Conservation (phyloP, 2,888 invertebrate genomes). For the Tineola bisselliella region DNA sequence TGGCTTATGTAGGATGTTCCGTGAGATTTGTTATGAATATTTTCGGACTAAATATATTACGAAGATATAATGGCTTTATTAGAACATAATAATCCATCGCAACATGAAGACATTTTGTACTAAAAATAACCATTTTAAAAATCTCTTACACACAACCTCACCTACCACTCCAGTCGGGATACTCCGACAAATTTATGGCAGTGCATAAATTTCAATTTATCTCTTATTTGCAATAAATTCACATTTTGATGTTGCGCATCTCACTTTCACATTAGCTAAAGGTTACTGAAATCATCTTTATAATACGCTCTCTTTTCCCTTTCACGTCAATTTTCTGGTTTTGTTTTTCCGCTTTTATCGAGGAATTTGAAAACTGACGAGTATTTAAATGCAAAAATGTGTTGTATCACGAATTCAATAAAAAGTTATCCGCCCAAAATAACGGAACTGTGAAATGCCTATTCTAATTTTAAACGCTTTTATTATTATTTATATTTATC, state of each 20-base stretch:
- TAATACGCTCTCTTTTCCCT: neutral
- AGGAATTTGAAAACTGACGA: neutral
- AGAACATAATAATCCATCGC: too few relatives aligned
- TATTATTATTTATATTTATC: too few relatives aligned
- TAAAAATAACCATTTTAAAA: constrained; percentile 8
- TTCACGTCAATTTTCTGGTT: neutral
- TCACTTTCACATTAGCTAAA: neutral
- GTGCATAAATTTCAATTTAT: constrained; percentile 41
- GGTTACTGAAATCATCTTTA: neutral
- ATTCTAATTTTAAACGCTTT: too few relatives aligned
- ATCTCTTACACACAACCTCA: constrained; percentile 19
- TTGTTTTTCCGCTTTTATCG: neutral
- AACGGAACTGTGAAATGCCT: too few relatives aligned
- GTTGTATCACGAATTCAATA: too few relatives aligned
- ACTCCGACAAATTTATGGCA: constrained; percentile 32
- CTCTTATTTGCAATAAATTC: constrained; percentile 40
- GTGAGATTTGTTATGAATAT: too few relatives aligned
- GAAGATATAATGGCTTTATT: too few relatives aligned
- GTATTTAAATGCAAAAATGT: neutral
- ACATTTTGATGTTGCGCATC: constrained; percentile 31
- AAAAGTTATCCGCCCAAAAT: too few relatives aligned
- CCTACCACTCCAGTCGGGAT: constrained; percentile 27
- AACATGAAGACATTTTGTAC: too few relatives aligned
- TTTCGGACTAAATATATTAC: too few relatives aligned
- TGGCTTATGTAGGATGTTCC: too few relatives aligned